Percentiles rank a stretch among this genome's conserved stretches.
These are phyloP conservation scores for Saguinus imperator DNA, from an alignment of 2,113 vertebrate species.

Conservation along the genomic window DNA sequence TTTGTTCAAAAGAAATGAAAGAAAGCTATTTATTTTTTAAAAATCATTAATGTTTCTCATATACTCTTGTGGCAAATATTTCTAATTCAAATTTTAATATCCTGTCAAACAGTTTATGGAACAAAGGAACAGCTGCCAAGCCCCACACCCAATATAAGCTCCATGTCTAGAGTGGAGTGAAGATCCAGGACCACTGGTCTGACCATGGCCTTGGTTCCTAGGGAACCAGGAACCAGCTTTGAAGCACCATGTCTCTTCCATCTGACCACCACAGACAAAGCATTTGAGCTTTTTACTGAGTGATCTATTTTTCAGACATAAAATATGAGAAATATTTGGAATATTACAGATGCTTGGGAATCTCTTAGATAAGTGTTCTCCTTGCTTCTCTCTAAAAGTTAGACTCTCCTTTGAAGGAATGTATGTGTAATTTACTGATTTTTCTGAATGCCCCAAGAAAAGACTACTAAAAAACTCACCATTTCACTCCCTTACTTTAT, in stretches of 20 bases:
- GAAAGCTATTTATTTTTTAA: too few relatives aligned
- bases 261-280: neutral
- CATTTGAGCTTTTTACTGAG: neutral
- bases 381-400: neutral
- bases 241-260: neutral
- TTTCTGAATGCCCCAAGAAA: neutral
- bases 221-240: neutral
- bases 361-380: neutral
- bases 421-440: neutral
- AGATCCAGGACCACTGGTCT: accelerated
- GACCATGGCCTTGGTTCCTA: neutral
- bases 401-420: neutral
- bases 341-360: neutral
- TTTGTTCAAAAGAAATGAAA: too few relatives aligned
- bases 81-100: neutral
- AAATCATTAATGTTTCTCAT: neutral
- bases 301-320: neutral
- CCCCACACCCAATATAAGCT: neutral
- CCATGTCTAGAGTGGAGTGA: neutral
- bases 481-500: neutral
- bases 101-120: neutral
- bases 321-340: neutral
- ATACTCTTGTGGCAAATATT: neutral
- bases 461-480: neutral
- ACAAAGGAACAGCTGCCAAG: neutral